These are phyloP conservation scores for Dasysyrphus tricinctus DNA, from an alignment of 2,888 invertebrate genomes.

Conservation along the genomic window DNA sequence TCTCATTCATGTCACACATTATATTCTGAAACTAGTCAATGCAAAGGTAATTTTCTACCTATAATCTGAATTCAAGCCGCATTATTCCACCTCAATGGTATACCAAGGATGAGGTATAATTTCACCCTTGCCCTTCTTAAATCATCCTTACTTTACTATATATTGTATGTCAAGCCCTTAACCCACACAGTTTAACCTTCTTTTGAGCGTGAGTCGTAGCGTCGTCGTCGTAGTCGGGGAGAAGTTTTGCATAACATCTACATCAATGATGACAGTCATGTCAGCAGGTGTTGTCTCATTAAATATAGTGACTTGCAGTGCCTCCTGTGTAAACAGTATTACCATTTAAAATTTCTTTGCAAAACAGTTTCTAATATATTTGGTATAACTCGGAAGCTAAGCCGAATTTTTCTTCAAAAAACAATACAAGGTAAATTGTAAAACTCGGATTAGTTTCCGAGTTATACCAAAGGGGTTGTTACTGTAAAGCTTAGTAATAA, in stretches of 20 bases:
- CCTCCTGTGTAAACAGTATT: background rate
- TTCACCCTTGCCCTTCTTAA: background rate
- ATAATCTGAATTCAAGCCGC: constrained; percentile 64
- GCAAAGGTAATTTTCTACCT: constrained; percentile 73
- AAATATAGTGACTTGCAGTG: constrained; percentile 21
- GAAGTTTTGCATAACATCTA: constrained; percentile 61
- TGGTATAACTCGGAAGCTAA: no score
- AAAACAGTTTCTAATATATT: background rate
- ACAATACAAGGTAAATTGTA: no score
- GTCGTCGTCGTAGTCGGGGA: background rate
- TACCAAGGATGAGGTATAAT: constrained; percentile 9
- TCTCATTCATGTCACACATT: constrained; percentile 73
- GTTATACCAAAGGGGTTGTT: no score
- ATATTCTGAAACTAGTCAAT: constrained; percentile 67
- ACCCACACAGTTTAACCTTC: constrained; percentile 33
- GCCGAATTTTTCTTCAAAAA: no score
- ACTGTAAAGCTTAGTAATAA: no score
- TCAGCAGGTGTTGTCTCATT: constrained; percentile 65
- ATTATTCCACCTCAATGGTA: constrained; percentile 32
- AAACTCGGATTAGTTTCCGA: no score
- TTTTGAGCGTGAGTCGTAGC: background rate
- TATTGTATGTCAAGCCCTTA: background rate
- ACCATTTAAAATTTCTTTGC: no score
- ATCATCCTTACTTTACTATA: background rate
- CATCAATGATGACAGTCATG: constrained; percentile 62